phyloP scores from a whole-genome alignment of 35 echinoderm and acorn worm species.

The Ophioderma brevispina region DNA sequence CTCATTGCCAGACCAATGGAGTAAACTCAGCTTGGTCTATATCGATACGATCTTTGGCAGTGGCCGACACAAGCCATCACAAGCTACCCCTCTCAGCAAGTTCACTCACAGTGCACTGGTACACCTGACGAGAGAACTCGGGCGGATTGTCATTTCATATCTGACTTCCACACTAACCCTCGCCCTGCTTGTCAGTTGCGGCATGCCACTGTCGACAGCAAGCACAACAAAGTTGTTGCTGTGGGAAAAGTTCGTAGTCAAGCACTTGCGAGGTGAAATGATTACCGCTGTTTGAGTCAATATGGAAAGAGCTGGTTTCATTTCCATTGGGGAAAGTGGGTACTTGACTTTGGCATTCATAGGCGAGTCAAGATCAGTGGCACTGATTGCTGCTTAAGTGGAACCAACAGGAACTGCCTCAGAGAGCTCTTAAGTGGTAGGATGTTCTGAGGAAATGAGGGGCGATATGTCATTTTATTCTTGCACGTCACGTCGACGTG shows the following conservation, averaged over 20 bases:
- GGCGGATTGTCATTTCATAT: conserved; percentile 99
- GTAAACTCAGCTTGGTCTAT: conserved; percentile 67
- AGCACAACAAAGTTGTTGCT: conserved; percentile 76
- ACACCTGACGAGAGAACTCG: conserved; percentile 46
- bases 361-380: conserved; percentile 75
- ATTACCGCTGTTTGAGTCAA: conserved; percentile 83
- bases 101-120: conserved; percentile 87
- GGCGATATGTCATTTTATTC: conserved; percentile 89
- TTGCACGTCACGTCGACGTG: conserved; percentile 64
- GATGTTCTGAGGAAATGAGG: conserved; percentile 71
- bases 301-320: conserved; percentile 62
- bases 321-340: conserved; percentile 63
- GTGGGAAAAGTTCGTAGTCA: conserved; percentile 62
- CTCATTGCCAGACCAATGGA: conserved; percentile 91
- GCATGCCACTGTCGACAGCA: conserved; percentile 87
- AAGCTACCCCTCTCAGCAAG: conserved; percentile 82
- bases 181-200: conserved; percentile 60
- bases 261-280: conserved; percentile 81
- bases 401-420: conserved; percentile 83
- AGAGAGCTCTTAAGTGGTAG: conserved; percentile 80
- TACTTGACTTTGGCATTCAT: conserved; percentile 62
- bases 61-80: conserved; percentile 74
- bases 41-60: conserved; percentile 76
- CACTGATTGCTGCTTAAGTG: conserved; percentile 50
- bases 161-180: conserved; percentile 71